These are phyloP conservation scores for Pemphigus obesinymphae DNA, from an alignment of 1,140 invertebrate species.

Conservation along the genomic window DNA sequence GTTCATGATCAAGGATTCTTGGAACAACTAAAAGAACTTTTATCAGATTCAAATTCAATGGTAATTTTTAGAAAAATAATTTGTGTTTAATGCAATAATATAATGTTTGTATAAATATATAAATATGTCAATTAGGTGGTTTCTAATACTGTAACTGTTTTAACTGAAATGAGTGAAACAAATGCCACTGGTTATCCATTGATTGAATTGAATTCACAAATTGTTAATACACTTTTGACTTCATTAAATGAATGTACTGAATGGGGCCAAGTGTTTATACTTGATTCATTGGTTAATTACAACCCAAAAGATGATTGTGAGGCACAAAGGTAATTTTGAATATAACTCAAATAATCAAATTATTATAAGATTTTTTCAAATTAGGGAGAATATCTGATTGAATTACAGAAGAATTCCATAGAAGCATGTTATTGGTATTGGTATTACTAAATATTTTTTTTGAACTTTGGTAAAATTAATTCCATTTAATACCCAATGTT, in stretches of 20 bases:
- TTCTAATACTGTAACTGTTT: conserved; percentile 96
- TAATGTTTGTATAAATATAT: too few relatives aligned
- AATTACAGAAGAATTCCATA: too few relatives aligned
- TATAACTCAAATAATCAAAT: background rate
- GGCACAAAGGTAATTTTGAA: conserved; percentile 72
- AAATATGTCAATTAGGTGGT: conserved; percentile 64
- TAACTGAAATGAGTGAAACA: conserved; percentile 98
- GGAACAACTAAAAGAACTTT: conserved; percentile 91
- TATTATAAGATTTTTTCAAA: background rate
- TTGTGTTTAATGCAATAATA: too few relatives aligned
- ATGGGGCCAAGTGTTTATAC: conserved; percentile 98
- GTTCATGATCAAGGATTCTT: conserved; percentile 98
- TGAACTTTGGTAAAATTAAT: too few relatives aligned
- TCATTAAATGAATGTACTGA: conserved; percentile 99
- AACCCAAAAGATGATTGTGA: conserved; percentile 95
- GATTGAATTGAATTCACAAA: conserved; percentile 95
- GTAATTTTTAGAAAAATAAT: conserved; percentile 54
- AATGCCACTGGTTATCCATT: conserved; percentile 86
- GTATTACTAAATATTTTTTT: background rate
- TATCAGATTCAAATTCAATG: conserved; percentile 99
- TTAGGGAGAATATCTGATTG: too few relatives aligned
- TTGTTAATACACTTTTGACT: conserved; percentile 96
- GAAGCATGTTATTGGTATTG: too few relatives aligned
- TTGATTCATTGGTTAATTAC: conserved; percentile 97
- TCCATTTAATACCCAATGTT: too few relatives aligned